Base-by-base conservation (phyloP, 2,113 vertebrate species). In the Buteo buteo region DNA sequence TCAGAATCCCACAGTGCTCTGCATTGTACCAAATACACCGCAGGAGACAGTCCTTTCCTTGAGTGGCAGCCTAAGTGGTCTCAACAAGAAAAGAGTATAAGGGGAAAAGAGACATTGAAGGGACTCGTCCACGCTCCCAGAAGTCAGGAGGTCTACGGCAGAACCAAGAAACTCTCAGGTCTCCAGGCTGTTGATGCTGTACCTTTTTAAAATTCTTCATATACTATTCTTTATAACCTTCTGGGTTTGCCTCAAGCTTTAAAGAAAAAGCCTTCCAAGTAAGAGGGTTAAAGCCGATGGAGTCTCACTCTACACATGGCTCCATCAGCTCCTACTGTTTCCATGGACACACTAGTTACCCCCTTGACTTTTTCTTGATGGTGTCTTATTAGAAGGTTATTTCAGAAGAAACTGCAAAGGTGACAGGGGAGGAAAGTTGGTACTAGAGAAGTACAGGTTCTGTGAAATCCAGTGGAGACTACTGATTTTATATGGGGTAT, bases 311-410 rank as follows among this genome's bases (percentile, higher is more conserved):
- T 47, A 67, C 18, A 36, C 29, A 12, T 16, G 44, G 40, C 10
- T 95, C 78, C 64, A 86, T 79, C 90, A 66, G 42, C 49, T 82
- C 45, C 69, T 61, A 31, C 88, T 73, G 86, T 97, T 97, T 95
- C 96, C 77, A 96, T 82, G 93, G 94, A 69, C 96, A 80, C 86
- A 34, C 25, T 77, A 34, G 45, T 82, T 94, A 95, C 70, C 11
- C 80, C 26, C 61, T 54, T 78, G 76, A 91, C 42, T 61, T 69
- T 81, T 90, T 86, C 64, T 76, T 92, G 28, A 54, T 21, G 3
- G 11, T 76, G 12, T 61, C 44, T 87, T 89, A 65, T 44, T 44
- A 85, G 42, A 88, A 82, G 86, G 55, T 50, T 94, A 62, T 88
- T 92, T 78, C 59, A 85, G 54, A 69, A 38, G 36, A 94, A 72